A percentile compares a stretch with the other conserved stretches of the same genome.
These are phyloP conservation scores for Agrilus biguttatus DNA, from an alignment of 2,888 invertebrate species.

Conservation along the genomic window DNA sequence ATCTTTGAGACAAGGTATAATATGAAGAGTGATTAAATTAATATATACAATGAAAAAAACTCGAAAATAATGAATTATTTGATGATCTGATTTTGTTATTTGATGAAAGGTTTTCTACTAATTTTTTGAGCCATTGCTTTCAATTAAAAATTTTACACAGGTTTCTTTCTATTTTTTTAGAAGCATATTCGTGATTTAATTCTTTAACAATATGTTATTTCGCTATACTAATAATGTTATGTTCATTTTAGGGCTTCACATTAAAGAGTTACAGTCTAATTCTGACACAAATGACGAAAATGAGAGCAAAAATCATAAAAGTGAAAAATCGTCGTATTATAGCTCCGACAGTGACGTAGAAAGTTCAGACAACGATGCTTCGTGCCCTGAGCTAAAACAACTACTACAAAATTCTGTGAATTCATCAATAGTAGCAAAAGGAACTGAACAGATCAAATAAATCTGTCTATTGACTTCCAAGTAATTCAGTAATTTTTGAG, in stretches of 20 bases:
- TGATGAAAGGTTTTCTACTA: no score
- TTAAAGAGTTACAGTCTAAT: conserved; percentile 17
- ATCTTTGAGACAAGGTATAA: conserved; percentile 19
- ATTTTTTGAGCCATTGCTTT: no score
- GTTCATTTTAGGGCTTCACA: conserved; percentile 14
- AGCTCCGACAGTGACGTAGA: conserved; percentile 11
- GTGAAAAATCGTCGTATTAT: conserved; percentile 14
- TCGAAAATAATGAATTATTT: no score
- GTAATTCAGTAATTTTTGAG: no score
- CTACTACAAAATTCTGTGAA: conserved; percentile 30
- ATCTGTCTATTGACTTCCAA: no score
- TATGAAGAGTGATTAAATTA: no score
- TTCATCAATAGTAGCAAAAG: conserved; percentile 20
- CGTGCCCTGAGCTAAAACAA: conserved; percentile 33
- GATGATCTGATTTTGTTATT: no score
- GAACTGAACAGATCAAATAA: no score
- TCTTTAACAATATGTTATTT: conserved; percentile 3
- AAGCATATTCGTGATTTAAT: no score
- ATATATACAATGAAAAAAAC: background rate
- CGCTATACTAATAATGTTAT: no score
- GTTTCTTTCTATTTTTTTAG: no score
- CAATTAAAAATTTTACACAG: no score
- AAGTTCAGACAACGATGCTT: conserved; percentile 22
- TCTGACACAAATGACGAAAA: conserved; percentile 7
- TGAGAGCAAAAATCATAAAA: conserved; percentile 13